A percentile compares a stretch with the other conserved stretches of the same genome.
Evolutionary conservation across 2,888 invertebrate species (phyloP).

Genomic region (Drosophila subsilvestris): DNA sequence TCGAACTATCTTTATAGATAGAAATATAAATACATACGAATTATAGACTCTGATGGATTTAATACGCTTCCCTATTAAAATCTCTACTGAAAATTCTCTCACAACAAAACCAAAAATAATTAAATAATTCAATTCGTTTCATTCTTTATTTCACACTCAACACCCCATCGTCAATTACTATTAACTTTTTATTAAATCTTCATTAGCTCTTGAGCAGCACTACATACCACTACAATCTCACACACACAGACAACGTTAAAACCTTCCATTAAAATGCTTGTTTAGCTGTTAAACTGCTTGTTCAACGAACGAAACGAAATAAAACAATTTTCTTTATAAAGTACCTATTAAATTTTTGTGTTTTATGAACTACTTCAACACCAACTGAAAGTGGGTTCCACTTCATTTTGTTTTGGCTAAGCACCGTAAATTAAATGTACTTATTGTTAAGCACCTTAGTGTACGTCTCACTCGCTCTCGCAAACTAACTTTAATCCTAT

Average conservation of each 20-base stretch:
- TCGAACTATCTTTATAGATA: accelerated
- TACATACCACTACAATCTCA: neutral
- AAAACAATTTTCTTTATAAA: constrained; percentile 49
- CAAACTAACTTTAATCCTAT: neutral
- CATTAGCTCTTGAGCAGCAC: neutral
- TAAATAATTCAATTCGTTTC: neutral
- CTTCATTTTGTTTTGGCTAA: constrained; percentile 58
- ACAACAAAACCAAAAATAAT: neutral
- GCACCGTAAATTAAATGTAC: constrained; percentile 66
- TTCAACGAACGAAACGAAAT: constrained; percentile 21
- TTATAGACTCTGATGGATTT: neutral
- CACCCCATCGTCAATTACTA: neutral
- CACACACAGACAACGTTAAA: constrained; percentile 1
- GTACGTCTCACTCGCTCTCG: constrained; percentile 40
- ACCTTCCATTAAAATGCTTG: constrained; percentile 57
- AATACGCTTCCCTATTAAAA: no score
- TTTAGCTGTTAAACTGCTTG: constrained; percentile 71
- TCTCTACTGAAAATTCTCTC: no score
- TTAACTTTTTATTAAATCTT: neutral
- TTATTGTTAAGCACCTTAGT: constrained; percentile 68
- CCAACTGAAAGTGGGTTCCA: constrained; percentile 42
- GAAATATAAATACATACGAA: accelerated
- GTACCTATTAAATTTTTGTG: constrained; percentile 45
- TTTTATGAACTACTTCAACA: constrained; percentile 26
- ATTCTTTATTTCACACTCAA: neutral